Conservation (phyloP, 2,113 vertebrate species). For the Microcebus ravelobensis region DNA sequence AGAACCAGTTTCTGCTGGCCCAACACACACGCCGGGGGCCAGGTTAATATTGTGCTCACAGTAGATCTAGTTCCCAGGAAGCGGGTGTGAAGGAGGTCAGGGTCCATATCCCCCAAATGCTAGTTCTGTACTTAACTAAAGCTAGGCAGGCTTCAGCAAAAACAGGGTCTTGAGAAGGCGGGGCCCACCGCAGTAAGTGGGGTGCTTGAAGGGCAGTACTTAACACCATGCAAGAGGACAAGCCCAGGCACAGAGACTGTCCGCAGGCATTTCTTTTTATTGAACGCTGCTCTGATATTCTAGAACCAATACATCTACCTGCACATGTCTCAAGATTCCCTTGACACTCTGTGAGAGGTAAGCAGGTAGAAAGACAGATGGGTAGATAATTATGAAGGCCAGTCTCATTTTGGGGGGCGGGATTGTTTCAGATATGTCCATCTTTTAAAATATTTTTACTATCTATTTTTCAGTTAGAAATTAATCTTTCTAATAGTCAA, state of each 20-base stretch:
- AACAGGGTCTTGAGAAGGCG: not conserved
- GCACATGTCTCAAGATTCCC: no score
- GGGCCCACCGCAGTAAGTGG: fast-evolving
- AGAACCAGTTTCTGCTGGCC: not conserved
- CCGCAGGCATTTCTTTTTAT: not conserved
- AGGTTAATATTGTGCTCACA: not conserved
- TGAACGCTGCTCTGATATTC: not conserved
- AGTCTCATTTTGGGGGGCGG: not conserved
- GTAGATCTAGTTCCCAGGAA: no score
- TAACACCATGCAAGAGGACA: no score
- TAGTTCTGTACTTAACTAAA: not conserved
- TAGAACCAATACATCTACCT: not conserved
- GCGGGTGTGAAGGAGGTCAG: not conserved
- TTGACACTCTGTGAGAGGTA: not conserved
- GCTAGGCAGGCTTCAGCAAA: not conserved
- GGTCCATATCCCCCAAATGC: fast-evolving
- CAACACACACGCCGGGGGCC: fast-evolving
- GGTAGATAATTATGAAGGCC: not conserved
- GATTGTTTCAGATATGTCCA: not conserved
- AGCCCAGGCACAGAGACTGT: no score
- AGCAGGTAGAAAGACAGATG: not conserved
- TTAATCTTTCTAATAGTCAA: not conserved
- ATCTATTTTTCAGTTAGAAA: not conserved
- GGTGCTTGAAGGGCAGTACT: not conserved
- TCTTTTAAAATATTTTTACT: not conserved